Evolutionary conservation across 2,797 vertebrate species (phyloP), one percentile per base, ranked within the genome.

Genomic region (Trachops cirrhosus): DNA sequence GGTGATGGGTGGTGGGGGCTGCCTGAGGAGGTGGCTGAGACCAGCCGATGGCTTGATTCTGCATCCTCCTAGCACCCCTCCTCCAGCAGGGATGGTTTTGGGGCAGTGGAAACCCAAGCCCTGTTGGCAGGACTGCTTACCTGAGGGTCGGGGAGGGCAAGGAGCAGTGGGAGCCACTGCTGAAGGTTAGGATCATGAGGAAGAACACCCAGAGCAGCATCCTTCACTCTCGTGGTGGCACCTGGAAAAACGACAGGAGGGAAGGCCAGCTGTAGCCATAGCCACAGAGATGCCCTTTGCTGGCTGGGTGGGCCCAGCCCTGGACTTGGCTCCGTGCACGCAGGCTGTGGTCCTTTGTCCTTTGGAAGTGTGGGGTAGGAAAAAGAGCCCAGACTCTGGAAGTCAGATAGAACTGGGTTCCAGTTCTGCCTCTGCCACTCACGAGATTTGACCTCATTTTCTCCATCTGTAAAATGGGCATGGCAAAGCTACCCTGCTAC

Each of bases 131-230:
- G 10, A 54, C 44, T 24, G 67, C 99, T 98, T 98, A 99, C 99
- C 99, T 99, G 97, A 99, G 98, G 88, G 99, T 98, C 94, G 99
- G 99, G 89, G 99, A 98, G 78, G 99, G 97, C 0, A 98, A 98
- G 52, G 98, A 99, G 86, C 98, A 99, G 89, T 98, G 98, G 93
- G 98, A 98, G 96, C 98, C 98, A 29, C 98, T 79, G 16, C 99
- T 97, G 95, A 99, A 98, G 97, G 99, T 98, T 95, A 99, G 99
- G 88, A 99, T 97, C 96, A 99, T 95, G 77, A 99, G 97, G 98
- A 99, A 97, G 77, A 98, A 97, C 96, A 98, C 98, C 98, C 99
- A 99, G 96, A 98, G 98, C 98, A 99, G 98, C 99, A 99, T 99
- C 97, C 97, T 99, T 96, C 89, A 92, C 83, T 74, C 82, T 83